Conservation (phyloP, 2,113 vertebrate species). For the Chamaea fasciata region DNA sequence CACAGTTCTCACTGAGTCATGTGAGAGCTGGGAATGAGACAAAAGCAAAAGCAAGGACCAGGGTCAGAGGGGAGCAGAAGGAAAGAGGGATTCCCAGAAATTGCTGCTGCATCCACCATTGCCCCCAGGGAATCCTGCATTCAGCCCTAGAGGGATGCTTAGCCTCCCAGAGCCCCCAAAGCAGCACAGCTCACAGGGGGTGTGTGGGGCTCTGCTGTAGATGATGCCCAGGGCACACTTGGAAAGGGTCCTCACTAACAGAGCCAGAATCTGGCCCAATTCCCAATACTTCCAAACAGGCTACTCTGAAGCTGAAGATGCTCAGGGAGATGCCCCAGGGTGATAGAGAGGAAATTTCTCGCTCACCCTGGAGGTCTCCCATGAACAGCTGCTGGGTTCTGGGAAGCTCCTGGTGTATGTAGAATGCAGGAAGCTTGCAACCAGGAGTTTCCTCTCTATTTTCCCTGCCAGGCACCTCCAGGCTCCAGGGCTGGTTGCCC, state of each 20-base stretch:
- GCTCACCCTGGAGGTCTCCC: not conserved
- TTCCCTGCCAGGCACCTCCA: not conserved
- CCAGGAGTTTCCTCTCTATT: not conserved
- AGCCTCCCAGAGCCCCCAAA: not conserved
- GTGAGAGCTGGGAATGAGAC: not conserved
- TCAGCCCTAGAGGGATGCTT: not conserved
- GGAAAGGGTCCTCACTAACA: not conserved
- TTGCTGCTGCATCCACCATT: accelerated
- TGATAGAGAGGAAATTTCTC: not conserved
- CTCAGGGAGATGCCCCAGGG: accelerated
- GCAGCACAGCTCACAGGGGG: not conserved
- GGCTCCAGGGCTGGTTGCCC: not conserved
- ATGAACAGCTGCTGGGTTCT: not conserved
- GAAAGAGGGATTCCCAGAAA: not conserved
- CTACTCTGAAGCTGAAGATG: not conserved
- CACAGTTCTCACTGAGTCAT: not conserved
- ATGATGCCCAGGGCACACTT: not conserved
- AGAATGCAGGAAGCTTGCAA: not conserved
- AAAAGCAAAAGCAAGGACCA: not conserved
- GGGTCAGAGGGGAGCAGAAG: not conserved
- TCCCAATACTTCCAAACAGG: not conserved
- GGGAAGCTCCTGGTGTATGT: not conserved
- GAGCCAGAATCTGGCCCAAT: not conserved
- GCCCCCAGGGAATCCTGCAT: not conserved
- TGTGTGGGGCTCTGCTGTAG: not conserved